A percentile compares a stretch with the other conserved stretches of the same genome.
phyloP scores from a whole-genome alignment of 1,140 invertebrate genomes.

The Aplysia californica region DNA sequence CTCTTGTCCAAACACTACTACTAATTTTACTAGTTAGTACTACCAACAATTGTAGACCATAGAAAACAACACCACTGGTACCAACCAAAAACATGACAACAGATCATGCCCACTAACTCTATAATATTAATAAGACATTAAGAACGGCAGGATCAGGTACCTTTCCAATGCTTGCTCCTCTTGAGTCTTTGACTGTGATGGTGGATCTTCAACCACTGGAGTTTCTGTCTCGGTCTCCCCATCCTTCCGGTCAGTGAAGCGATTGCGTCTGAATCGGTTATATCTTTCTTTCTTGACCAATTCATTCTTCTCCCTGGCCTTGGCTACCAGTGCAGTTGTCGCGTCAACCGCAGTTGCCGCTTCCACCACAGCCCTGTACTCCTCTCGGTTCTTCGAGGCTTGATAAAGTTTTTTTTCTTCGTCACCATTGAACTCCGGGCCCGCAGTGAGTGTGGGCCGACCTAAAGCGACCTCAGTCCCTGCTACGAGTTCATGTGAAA shows the following conservation, averaged over 20 bases:
- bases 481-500: constrained; percentile 6
- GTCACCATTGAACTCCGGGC: background rate
- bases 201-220: no score
- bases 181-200: constrained; percentile 4
- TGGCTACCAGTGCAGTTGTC: background rate
- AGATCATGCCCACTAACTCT: no score
- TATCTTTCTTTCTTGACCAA: background rate
- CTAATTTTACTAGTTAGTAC: no score
- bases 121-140: no score
- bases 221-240: no score
- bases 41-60: no score
- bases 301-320: background rate
- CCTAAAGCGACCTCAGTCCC: background rate
- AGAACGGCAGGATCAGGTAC: no score
- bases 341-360: background rate
- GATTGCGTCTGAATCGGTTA: constrained; percentile 4
- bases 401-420: constrained; percentile 26
- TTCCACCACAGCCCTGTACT: constrained; percentile 9
- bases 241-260: constrained; percentile 11
- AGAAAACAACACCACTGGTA: no score
- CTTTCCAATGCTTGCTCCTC: constrained; percentile 17
- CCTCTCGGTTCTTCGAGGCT: constrained; percentile 19
- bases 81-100: no score
- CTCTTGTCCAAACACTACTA: no score
- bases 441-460: background rate